These are phyloP conservation scores for Decapterus maruadsi DNA, from an alignment of 2,797 vertebrate species.

Conservation along the genomic window DNA sequence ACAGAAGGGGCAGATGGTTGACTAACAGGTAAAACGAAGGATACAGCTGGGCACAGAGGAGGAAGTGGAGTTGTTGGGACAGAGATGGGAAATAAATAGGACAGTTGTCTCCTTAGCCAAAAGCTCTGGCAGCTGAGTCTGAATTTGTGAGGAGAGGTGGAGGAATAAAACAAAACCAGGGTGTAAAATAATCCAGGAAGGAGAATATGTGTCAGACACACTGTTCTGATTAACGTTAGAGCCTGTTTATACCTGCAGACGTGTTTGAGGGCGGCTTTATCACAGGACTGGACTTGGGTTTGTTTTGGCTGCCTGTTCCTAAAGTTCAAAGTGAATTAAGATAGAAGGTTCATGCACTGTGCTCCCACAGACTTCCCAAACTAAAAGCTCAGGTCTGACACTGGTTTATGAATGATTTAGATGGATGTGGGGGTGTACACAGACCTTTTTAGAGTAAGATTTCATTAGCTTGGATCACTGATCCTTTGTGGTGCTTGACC, in stretches of 20 bases:
- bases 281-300: conserved; percentile 33
- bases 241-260: conserved; percentile 61
- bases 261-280: conserved; percentile 42
- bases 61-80: conserved; percentile 24
- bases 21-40: conserved; percentile 19
- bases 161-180: conserved; percentile 13
- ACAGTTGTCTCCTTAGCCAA: conserved; percentile 32
- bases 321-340: conserved; percentile 51
- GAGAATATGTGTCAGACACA: conserved; percentile 49
- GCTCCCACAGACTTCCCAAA: conserved; percentile 29
- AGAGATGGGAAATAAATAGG: conserved; percentile 24
- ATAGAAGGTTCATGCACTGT: conserved; percentile 39
- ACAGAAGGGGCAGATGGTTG: background rate
- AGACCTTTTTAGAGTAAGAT: background rate
- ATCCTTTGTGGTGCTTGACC: background rate
- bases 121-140: conserved; percentile 17
- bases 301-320: conserved; percentile 59
- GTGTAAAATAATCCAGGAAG: conserved; percentile 39
- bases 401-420: conserved; percentile 22
- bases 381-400: conserved; percentile 11
- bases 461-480: background rate
- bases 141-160: conserved; percentile 6
- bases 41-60: background rate
- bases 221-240: conserved; percentile 56
- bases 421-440: conserved; percentile 26